Conservation (phyloP, 2,888 invertebrate species). For the Agrilus mali region DNA sequence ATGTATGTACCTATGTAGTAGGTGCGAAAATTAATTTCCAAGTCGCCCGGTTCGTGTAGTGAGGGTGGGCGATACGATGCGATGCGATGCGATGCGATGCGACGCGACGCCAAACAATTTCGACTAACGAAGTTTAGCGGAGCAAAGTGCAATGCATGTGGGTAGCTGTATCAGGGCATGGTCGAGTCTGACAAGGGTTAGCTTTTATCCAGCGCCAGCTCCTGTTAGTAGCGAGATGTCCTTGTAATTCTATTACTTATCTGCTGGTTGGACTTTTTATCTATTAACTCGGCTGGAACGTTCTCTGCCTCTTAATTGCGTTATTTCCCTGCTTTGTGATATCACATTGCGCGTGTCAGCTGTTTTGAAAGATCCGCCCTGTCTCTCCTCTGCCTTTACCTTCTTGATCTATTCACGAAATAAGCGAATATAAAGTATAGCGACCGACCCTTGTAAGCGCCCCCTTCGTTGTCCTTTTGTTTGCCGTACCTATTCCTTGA, state of each 20-base stretch:
- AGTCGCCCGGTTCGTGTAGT: slow-evolving; percentile 3
- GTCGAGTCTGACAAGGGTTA: slow-evolving; percentile 17
- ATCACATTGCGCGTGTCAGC: slow-evolving; percentile 14
- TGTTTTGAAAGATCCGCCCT: slow-evolving; percentile 13
- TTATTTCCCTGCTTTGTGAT: slow-evolving; percentile 24
- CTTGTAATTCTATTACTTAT: slow-evolving; percentile 32
- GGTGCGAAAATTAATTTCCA: neutral
- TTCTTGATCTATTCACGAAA: no score
- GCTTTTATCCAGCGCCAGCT: slow-evolving; percentile 20
- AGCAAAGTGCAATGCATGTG: slow-evolving; percentile 13
- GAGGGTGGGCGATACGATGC: slow-evolving; percentile 7
- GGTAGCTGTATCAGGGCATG: slow-evolving; percentile 13
- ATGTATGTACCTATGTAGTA: no score
- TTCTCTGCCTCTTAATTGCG: slow-evolving; percentile 31
- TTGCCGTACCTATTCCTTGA: no score
- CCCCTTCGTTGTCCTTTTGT: no score
- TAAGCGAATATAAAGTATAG: no score
- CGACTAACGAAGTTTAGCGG: slow-evolving; percentile 18
- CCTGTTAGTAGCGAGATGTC: slow-evolving; percentile 22
- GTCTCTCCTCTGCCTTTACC: neutral
- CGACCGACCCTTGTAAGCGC: no score
- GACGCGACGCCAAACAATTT: slow-evolving; percentile 15
- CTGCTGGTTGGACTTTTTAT: slow-evolving; percentile 31
- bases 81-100: slow-evolving; percentile 8
- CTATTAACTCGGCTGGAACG: slow-evolving; percentile 29